phyloP scores from a whole-genome alignment of 1,140 invertebrate genomes.

The Cyphomyrmex costatus region DNA sequence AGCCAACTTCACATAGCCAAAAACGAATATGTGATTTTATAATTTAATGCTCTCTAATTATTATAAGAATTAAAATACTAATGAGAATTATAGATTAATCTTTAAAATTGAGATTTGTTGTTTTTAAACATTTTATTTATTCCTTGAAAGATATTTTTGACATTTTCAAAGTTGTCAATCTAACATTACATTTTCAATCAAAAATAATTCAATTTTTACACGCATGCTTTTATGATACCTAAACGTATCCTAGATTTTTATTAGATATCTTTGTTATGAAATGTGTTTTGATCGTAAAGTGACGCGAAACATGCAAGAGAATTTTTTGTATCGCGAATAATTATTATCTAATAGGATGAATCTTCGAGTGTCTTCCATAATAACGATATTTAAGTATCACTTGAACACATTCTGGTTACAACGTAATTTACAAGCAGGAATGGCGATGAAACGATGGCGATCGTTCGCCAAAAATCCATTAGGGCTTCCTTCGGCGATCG shows the following conservation, averaged over 20 bases:
- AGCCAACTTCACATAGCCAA: too few species aligned
- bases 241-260: neutral
- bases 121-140: neutral
- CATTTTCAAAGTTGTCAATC: neutral
- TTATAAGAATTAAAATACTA: neutral
- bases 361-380: neutral
- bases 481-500: neutral
- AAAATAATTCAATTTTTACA: neutral
- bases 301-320: neutral
- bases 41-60: neutral
- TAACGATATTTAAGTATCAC: neutral
- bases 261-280: neutral
- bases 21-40: neutral
- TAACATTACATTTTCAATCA: neutral
- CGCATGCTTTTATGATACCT: neutral
- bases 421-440: neutral
- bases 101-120: neutral
- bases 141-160: neutral
- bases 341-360: neutral
- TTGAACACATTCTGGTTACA: neutral
- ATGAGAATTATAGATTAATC: neutral
- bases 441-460: neutral
- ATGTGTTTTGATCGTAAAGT: neutral
- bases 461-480: constrained; percentile 8
- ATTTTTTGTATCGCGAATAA: neutral